phyloP scores from a whole-genome alignment of 2,888 invertebrate genomes.

The Erebia ligea region DNA sequence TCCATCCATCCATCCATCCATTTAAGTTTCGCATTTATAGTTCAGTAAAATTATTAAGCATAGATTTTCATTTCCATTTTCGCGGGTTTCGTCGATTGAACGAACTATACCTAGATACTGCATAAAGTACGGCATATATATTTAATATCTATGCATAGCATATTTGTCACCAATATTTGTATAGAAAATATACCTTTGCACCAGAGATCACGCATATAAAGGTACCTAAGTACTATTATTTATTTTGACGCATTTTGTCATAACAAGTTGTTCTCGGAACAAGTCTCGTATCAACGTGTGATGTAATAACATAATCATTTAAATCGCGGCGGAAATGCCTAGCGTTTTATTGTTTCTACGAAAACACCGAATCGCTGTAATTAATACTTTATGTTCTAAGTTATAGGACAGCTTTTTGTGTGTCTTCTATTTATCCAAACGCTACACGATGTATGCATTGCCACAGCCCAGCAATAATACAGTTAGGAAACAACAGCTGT shows the following conservation, averaged over 20 bases:
- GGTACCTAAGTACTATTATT: neutral
- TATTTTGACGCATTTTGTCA: constrained; percentile 25
- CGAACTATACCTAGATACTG: too few relatives aligned
- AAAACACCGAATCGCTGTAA: neutral
- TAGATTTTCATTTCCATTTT: too few relatives aligned
- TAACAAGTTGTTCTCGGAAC: constrained; percentile 25
- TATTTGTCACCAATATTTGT: too few relatives aligned
- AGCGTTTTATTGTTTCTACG: constrained; percentile 29
- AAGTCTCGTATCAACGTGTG: constrained; percentile 23
- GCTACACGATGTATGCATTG: neutral
- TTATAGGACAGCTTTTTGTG: neutral
- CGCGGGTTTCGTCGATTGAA: too few relatives aligned
- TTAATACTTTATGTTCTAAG: neutral
- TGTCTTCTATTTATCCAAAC: neutral
- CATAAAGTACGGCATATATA: too few relatives aligned
- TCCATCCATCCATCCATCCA: too few relatives aligned
- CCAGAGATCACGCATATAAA: constrained; percentile 2
- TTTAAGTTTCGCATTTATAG: too few relatives aligned
- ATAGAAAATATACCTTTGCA: neutral
- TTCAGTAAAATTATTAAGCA: too few relatives aligned
- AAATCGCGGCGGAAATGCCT: constrained; percentile 32
- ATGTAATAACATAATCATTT: constrained; percentile 35
- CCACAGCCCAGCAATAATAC: neutral
- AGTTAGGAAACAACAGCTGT: neutral
- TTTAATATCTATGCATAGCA: too few relatives aligned